These are phyloP conservation scores for Leptopilina syphax DNA, from an alignment of 2,888 invertebrate species.

Conservation along the genomic window DNA sequence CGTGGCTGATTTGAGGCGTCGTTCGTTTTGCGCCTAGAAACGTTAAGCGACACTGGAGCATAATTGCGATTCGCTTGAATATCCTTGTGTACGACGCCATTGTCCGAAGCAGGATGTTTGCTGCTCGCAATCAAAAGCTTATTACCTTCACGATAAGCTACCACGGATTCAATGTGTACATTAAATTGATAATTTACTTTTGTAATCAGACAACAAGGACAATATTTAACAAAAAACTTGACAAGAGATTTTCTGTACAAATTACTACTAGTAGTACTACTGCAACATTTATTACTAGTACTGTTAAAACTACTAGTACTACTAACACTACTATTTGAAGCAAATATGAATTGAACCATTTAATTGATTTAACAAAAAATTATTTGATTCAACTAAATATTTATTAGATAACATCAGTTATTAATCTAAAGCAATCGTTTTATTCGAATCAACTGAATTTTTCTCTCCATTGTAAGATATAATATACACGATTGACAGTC, in stretches of 20 bases:
- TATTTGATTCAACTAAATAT: too few species aligned
- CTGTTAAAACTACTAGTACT: too few species aligned
- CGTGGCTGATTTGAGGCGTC: slow-evolving; percentile 55
- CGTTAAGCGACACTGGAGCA: slow-evolving; percentile 60
- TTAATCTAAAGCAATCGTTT: too few species aligned
- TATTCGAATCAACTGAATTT: too few species aligned
- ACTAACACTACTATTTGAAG: too few species aligned
- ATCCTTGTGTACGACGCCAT: slow-evolving; percentile 54
- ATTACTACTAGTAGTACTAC: too few species aligned
- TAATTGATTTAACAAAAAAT: too few species aligned
- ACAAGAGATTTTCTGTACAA: too few species aligned
- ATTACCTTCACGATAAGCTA: slow-evolving; percentile 61
- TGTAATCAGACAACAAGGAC: background rate
- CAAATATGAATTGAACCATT: too few species aligned
- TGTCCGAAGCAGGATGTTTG: slow-evolving; percentile 60
- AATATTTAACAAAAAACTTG: too few species aligned
- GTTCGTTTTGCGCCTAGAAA: slow-evolving; percentile 46
- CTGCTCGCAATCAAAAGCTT: slow-evolving; percentile 59
- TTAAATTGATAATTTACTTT: slow-evolving; percentile 59
- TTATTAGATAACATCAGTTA: too few species aligned
- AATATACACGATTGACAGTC: background rate
- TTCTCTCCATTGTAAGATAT: background rate
- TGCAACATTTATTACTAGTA: too few species aligned
- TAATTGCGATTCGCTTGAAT: slow-evolving; percentile 62
- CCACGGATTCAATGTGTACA: slow-evolving; percentile 58